Conservation (phyloP, 1,140 invertebrate species). For the Panagrolaimus sp. region DNA sequence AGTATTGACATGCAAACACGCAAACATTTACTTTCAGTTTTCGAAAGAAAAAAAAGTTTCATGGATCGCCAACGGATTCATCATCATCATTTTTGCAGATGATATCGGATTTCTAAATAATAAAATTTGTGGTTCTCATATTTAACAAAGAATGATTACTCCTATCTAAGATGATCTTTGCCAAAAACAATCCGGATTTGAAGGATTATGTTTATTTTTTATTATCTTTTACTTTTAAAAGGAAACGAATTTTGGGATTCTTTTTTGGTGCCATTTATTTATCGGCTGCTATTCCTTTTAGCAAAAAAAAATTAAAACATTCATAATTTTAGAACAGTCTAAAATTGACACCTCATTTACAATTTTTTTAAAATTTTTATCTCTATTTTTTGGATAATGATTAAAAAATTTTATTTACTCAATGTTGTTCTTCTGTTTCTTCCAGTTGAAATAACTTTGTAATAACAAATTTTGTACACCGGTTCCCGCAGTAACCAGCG, state of each 20-base stretch:
- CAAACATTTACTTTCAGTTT: conserved; percentile 3
- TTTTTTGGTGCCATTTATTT: no score
- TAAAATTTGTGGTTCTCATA: neutral
- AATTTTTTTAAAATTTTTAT: neutral
- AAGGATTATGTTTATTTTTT: no score
- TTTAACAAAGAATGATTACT: neutral
- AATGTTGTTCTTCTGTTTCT: neutral
- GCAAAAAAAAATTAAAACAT: no score
- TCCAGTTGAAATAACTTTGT: neutral
- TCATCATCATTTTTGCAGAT: neutral
- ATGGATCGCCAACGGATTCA: neutral
- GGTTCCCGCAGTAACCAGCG: conserved; percentile 7
- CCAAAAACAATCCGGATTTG: no score
- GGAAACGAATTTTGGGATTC: no score
- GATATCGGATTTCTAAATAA: no score
- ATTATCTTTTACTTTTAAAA: no score
- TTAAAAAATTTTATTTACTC: neutral
- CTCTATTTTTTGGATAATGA: neutral
- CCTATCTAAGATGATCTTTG: neutral
- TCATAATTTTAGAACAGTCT: no score
- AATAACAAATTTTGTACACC: neutral
- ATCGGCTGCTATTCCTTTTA: no score
- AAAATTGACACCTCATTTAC: no score
- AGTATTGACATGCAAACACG: conserved; percentile 4
- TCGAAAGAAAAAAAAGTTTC: neutral